Base-by-base conservation (phyloP, 2,113 vertebrate species). In the Chionis minor region DNA sequence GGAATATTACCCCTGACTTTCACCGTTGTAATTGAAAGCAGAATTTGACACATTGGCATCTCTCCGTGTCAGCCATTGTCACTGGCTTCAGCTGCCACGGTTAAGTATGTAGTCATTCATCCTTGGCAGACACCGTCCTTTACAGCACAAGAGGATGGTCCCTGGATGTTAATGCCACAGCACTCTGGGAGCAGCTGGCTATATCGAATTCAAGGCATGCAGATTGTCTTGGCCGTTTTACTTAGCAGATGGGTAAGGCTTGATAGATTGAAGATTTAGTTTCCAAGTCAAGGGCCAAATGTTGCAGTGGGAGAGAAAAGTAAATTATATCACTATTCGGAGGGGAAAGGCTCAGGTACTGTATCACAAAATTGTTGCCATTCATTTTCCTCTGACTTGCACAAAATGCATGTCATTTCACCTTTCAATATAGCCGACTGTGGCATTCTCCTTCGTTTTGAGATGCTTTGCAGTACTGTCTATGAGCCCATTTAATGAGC, bases 171-270 rank as follows among this genome's bases (percentile, higher is more conserved):
- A 96, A 38, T 33, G 95, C 92, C 93, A 55, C 66, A 20, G 95
- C 90, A 33, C 87, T 88, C 73, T 44, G 94, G 86, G 96, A 97
- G 96, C 97, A 98, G 94, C 97, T 98, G 97, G 86, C 74, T 33
- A 85, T 97, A 88, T 94, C 14, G 1, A 83, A 97, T 98, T 97
- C 96, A 93, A 97, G 97, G 97, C 97, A 98, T 96, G 96, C 86
- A 91, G 92, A 96, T 98, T 96, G 92, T 96, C 97, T 97, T 98
- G 97, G 98, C 96, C 94, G 81, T 96, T 96, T 96, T 95, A 66
- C 86, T 96, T 95, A 98, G 97, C 98, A 98, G 97, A 98, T 98
- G 97, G 96, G 96, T 94, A 96, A 97, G 93, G 89, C 90, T 94
- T 97, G 95, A 98, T 97, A 95, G 97, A 97, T 92, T 63, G 96